phyloP scores from a whole-genome alignment of 2,888 invertebrate genomes.

The Lottia gigantea region DNA sequence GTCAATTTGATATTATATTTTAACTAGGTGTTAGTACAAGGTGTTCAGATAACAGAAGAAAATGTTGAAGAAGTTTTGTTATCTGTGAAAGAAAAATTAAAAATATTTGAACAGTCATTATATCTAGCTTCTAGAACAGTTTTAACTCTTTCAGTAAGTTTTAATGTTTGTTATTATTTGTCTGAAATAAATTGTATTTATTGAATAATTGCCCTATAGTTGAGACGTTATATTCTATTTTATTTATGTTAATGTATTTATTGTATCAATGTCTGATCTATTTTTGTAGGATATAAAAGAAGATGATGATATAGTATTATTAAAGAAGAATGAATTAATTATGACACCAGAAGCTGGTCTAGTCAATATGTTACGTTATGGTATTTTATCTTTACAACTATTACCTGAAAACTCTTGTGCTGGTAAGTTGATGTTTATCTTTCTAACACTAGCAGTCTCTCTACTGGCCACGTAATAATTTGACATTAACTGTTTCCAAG shows the following conservation, averaged over 20 bases:
- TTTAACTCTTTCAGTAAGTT: background rate
- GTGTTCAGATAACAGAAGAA: constrained; percentile 74
- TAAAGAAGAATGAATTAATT: constrained; percentile 33
- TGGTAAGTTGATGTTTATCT: constrained; percentile 73
- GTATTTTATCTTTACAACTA: constrained; percentile 79
- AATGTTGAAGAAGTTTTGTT: constrained; percentile 75
- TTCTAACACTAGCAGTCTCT: too few species aligned
- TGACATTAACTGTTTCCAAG: too few species aligned
- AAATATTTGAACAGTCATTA: constrained; percentile 73
- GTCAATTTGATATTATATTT: too few species aligned
- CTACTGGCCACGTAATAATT: too few species aligned
- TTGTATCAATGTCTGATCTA: background rate
- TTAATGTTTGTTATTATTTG: too few species aligned
- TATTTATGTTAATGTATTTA: too few species aligned
- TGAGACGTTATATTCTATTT: too few species aligned
- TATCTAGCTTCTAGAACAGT: constrained; percentile 33
- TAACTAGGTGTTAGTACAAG: constrained; percentile 75
- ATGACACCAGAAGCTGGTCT: constrained; percentile 75
- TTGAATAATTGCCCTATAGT: too few species aligned
- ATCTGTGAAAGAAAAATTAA: constrained; percentile 74
- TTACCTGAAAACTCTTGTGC: constrained; percentile 81
- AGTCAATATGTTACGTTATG: constrained; percentile 81
- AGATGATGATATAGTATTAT: constrained; percentile 19
- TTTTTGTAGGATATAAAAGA: constrained; percentile 9
- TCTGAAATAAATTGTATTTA: too few species aligned